These are phyloP conservation scores for Sebastes oblongus DNA, from an alignment of 2,797 vertebrate species.

Conservation along the genomic window DNA sequence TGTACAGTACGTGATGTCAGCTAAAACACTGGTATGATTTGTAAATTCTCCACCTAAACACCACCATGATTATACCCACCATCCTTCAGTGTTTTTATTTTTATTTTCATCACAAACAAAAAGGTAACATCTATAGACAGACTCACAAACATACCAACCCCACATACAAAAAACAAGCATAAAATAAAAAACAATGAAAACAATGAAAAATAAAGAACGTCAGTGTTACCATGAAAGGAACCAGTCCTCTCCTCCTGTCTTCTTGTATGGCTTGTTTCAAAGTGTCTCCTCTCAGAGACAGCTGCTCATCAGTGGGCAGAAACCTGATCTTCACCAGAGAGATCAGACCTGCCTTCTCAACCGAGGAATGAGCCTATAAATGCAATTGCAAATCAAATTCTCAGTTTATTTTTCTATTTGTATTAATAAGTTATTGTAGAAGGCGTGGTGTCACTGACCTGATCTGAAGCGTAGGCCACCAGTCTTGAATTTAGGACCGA, in stretches of 20 bases:
- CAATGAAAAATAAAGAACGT: too few relatives aligned
- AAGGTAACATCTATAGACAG: too few relatives aligned
- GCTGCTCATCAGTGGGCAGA: slow-evolving; percentile 89
- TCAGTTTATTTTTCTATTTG: not conserved
- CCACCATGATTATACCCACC: not conserved
- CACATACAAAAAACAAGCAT: too few relatives aligned
- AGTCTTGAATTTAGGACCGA: slow-evolving; percentile 90
- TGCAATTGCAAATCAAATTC: not conserved
- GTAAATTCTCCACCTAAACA: not conserved
- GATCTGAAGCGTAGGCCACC: slow-evolving; percentile 92
- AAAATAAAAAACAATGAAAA: too few relatives aligned
- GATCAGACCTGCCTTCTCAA: slow-evolving; percentile 97
- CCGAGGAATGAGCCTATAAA: slow-evolving; percentile 92
- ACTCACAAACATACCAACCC: too few relatives aligned
- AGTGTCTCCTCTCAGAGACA: slow-evolving; percentile 90
- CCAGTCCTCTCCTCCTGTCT: slow-evolving; percentile 86
- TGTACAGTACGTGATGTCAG: too few relatives aligned
- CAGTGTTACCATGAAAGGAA: slow-evolving; percentile 89
- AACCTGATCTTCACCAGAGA: slow-evolving; percentile 93
- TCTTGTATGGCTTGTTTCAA: slow-evolving; percentile 89
- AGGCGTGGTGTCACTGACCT: slow-evolving; percentile 74
- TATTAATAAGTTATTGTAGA: not conserved
- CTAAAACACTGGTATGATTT: not conserved
- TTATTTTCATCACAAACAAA: too few relatives aligned
- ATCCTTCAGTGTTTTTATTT: not conserved